Base-by-base conservation (phyloP, 2,888 invertebrate species). In the Mamestra brassicae region DNA sequence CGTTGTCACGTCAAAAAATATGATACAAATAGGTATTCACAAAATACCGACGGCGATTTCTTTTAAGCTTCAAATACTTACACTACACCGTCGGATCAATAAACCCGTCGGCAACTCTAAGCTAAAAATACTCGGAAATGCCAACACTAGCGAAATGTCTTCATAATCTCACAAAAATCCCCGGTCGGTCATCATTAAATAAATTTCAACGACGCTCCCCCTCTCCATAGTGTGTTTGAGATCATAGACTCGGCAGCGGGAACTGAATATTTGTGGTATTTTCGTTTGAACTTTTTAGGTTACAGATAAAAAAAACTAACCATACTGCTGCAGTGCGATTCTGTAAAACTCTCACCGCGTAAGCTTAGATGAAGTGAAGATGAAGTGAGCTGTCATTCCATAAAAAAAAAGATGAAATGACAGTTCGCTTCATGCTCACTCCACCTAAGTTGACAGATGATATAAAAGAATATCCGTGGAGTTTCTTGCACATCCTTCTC, bases 161-260 rank as follows among this genome's bases (percentile, higher is more conserved):
- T 85, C 79, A 81, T 79, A 62, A 62, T 71, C 62, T 45, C 62
- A 64, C 82, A 80, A 84, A 86, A 83, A 75, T 76, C 62, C 47
- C 78, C 45, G 36, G 70, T 66, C 60, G 81, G 81, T 71, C 80
- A 77, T 82, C 84, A 84, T 85, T 86, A 85, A 82, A 86, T 86
- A 83, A 81, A 86, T 82, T 86, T 80, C 71, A 58, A 71, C 75
- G 58, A 50, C 42, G 68, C 34, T 63, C 76, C 84, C 84, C 74
- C 76, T 81, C 58, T 11, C 11, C 17, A 76, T 15, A 86, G 85
- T 71, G 7, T 36, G 4, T 2, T 6, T 4, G 17, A 15, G 0
- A 50, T 45, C 45, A 55, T 77, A 86, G 85, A 86, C 50, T 7
- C 26, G 74, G 34, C 72, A 34, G 26, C 10, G 34, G 26, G 26